Evolutionary conservation across 1,140 invertebrate species (phyloP).

Genomic region (Drosophila neocordata): DNA sequence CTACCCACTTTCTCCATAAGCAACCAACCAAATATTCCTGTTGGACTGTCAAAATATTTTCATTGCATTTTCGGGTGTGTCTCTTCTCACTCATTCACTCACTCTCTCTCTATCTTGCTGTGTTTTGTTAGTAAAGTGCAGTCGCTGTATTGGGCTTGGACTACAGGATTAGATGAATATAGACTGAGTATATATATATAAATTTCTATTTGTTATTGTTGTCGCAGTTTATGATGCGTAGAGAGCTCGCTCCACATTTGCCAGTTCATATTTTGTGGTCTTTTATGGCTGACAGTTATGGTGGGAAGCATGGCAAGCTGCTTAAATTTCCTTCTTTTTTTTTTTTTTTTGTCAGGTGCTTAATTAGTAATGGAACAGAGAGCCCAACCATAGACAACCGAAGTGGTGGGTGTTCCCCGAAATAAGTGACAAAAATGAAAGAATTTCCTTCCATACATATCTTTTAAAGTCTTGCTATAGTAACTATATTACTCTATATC

Average conservation of each 20-base stretch:
- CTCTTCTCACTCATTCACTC: background rate
- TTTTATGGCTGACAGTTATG: constrained; percentile 65
- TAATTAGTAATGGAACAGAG: constrained; percentile 56
- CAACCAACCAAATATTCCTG: constrained; percentile 9
- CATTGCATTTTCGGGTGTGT: constrained; percentile 74
- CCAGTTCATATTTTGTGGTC: constrained; percentile 69
- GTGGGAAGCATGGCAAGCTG: constrained; percentile 65
- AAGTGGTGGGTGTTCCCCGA: background rate
- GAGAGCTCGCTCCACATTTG: constrained; percentile 55
- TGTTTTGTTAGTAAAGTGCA: constrained; percentile 79
- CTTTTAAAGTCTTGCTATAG: no score
- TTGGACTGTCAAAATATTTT: constrained; percentile 79
- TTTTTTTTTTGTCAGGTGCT: constrained; percentile 42
- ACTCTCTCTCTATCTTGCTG: constrained; percentile 31
- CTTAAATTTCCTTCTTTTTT: background rate
- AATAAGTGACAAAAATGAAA: no score
- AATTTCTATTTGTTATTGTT: constrained; percentile 65
- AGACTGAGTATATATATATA: constrained; percentile 15
- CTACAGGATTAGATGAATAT: constrained; percentile 61
- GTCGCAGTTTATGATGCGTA: constrained; percentile 78
- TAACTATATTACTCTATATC: no score
- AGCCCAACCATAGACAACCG: background rate
- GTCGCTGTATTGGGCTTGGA: constrained; percentile 31
- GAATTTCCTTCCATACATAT: no score
- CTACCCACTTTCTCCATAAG: no score